These are phyloP conservation scores for Mantis religiosa DNA, from an alignment of 2,888 invertebrate species.

Conservation along the genomic window DNA sequence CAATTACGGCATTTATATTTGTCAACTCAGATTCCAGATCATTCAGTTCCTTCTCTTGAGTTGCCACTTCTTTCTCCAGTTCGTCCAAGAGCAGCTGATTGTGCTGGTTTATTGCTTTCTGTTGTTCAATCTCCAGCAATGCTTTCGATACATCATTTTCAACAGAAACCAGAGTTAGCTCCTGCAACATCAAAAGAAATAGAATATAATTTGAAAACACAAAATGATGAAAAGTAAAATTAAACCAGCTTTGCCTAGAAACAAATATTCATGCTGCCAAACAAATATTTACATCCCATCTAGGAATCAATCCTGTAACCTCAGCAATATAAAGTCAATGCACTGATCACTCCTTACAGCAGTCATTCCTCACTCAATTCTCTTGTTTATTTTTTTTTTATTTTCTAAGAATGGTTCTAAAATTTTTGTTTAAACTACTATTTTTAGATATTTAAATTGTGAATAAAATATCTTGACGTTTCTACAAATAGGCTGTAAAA, in stretches of 20 bases:
- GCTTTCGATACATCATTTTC: conserved; percentile 21
- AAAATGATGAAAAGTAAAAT: not conserved
- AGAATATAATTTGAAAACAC: not conserved
- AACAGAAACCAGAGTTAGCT: conserved; percentile 12
- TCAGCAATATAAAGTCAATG: no score
- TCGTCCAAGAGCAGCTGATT: conserved; percentile 34
- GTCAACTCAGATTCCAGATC: conserved; percentile 47
- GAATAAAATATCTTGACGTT: no score
- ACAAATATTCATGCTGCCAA: not conserved
- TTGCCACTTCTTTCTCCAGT: conserved; percentile 32
- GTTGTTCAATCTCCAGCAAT: conserved; percentile 55
- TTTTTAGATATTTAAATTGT: no score
- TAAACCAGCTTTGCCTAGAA: not conserved
- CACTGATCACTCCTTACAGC: no score
- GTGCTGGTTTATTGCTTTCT: conserved; percentile 45
- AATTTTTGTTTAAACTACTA: no score
- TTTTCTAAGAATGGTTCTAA: no score
- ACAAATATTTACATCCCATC: not conserved
- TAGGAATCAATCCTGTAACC: no score
- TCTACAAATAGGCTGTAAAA: no score
- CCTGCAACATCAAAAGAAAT: not conserved
- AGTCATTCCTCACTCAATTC: no score
- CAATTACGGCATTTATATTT: conserved; percentile 45
- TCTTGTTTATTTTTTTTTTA: no score
- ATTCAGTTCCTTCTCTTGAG: conserved; percentile 45